Conservation (phyloP, 2,888 invertebrate genomes). For the Noctua comes region DNA sequence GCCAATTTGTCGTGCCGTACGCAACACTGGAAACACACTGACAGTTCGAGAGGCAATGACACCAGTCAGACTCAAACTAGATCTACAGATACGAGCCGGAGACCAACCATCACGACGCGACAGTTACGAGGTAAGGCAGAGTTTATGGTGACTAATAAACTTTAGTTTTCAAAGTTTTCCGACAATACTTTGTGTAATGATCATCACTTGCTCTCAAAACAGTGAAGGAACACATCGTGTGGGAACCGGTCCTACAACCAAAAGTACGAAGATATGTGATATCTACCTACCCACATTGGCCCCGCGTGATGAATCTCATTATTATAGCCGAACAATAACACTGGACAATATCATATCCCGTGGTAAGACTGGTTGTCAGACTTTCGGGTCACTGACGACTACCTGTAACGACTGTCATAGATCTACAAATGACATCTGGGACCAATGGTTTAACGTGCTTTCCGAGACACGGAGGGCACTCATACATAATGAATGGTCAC, state of each 20-base stretch:
- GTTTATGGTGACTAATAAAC: slow-evolving; percentile 8
- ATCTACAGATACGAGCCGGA: slow-evolving; percentile 48
- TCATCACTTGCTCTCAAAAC: not conserved
- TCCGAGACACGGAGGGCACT: not conserved
- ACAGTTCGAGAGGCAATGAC: slow-evolving; percentile 65
- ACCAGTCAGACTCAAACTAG: slow-evolving; percentile 60
- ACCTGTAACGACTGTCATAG: not conserved
- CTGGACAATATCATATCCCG: not conserved
- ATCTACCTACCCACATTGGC: not conserved
- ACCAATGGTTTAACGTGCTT: not conserved
- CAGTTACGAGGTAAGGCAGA: slow-evolving; percentile 30
- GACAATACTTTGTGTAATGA: not conserved
- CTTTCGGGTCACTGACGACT: not conserved
- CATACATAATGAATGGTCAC: not conserved
- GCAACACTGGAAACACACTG: slow-evolving; percentile 54
- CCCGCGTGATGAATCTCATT: no score
- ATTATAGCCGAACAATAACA: not conserved
- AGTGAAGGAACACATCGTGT: not conserved
- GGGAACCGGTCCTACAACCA: not conserved
- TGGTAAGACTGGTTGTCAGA: not conserved
- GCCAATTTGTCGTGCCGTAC: slow-evolving; percentile 35
- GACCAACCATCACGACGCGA: slow-evolving; percentile 47
- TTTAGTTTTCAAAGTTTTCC: not conserved
- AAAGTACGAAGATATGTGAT: not conserved
- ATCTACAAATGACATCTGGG: not conserved